A percentile compares a stretch with the other conserved stretches of the same genome.
phyloP scores from a whole-genome alignment of 2,113 vertebrate species.

The Sebastes schlegelii region DNA sequence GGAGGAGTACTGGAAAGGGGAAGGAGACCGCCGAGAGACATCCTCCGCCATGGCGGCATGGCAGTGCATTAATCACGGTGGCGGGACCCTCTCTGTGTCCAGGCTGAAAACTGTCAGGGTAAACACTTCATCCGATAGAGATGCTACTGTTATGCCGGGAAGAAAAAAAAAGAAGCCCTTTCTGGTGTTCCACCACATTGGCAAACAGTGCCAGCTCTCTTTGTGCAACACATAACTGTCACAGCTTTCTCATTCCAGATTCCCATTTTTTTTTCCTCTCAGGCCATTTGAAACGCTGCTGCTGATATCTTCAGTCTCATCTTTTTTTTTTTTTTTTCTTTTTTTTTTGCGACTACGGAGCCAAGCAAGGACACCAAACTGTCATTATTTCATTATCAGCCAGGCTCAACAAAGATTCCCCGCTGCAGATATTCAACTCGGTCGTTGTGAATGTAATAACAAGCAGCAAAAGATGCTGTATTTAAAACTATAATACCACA shows the following conservation, averaged over 20 bases:
- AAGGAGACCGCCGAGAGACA: slow-evolving; percentile 73
- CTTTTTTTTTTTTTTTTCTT: neutral
- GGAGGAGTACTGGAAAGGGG: slow-evolving; percentile 74
- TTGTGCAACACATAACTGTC: slow-evolving; percentile 46
- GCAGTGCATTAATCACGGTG: slow-evolving; percentile 78
- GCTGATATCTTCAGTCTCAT: slow-evolving; percentile 54
- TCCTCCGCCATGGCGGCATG: slow-evolving; percentile 60
- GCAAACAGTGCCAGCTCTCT: slow-evolving; percentile 29
- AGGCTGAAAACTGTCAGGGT: slow-evolving; percentile 68
- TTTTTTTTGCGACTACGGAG: slow-evolving; percentile 18
- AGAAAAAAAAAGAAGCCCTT: slow-evolving; percentile 10
- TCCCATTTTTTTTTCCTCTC: slow-evolving; percentile 46
- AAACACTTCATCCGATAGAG: slow-evolving; percentile 66
- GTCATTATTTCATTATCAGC: slow-evolving; percentile 67
- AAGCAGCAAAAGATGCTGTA: slow-evolving; percentile 50
- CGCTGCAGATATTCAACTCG: slow-evolving; percentile 35
- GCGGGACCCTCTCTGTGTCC: slow-evolving; percentile 68
- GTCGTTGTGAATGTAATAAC: slow-evolving; percentile 58
- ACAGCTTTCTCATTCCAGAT: slow-evolving; percentile 60
- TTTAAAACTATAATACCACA: slow-evolving; percentile 72
- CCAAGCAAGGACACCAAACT: slow-evolving; percentile 48
- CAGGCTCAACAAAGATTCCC: slow-evolving; percentile 53
- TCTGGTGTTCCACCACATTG: slow-evolving; percentile 39
- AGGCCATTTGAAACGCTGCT: slow-evolving; percentile 53
- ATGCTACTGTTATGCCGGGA: slow-evolving; percentile 50